Conservation (phyloP, 2,113 vertebrate species). For the Pica pica region DNA sequence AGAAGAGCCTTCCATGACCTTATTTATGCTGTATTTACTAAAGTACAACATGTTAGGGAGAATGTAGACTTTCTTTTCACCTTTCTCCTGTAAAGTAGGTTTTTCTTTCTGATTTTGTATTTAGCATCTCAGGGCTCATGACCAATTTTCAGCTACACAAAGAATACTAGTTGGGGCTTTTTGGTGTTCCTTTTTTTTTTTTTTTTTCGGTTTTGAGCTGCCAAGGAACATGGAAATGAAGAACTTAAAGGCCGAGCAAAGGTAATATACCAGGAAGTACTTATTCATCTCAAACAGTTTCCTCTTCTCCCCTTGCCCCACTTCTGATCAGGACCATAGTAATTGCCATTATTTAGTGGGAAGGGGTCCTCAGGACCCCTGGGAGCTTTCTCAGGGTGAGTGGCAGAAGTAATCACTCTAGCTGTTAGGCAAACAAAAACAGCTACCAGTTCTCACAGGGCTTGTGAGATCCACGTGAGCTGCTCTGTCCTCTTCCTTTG, state of each 20-base stretch:
- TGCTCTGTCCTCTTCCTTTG: neutral
- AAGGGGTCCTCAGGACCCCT: neutral
- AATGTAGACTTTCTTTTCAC: neutral
- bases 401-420: constrained; percentile 43
- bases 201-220: neutral
- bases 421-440: constrained; percentile 39
- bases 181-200: neutral
- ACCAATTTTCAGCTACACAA: neutral
- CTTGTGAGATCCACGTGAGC: neutral
- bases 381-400: constrained; percentile 19
- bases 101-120: neutral
- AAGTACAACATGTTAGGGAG: neutral
- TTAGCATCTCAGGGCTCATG: neutral
- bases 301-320: neutral
- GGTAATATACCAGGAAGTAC: neutral
- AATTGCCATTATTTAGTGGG: constrained; percentile 13
- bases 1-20: neutral
- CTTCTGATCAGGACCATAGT: constrained; percentile 11
- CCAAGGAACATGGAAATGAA: neutral
- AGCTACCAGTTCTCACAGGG: constrained; percentile 30
- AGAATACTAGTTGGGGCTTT: neutral
- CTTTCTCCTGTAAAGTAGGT: neutral
- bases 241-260: neutral
- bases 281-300: neutral
- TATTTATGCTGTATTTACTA: neutral